phyloP scores from a whole-genome alignment of 2,888 invertebrate genomes.

The Lasius fuliginosus region DNA sequence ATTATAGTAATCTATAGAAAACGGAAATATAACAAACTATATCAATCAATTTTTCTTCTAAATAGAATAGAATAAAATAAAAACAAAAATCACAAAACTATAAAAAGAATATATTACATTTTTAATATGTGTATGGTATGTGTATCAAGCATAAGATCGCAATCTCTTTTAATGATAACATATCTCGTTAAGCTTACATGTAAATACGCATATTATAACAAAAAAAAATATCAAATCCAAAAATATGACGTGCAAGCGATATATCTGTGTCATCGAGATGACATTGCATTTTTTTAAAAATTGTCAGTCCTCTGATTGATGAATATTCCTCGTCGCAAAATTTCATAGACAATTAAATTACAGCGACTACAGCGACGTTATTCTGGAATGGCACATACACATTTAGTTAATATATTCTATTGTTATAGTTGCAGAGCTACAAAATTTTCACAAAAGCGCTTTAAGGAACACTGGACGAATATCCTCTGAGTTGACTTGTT shows the following conservation, averaged over 20 bases:
- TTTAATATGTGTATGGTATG: not conserved
- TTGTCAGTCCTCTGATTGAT: not conserved
- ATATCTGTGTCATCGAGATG: not conserved
- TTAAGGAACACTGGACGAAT: slow-evolving; percentile 50
- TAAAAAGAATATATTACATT: slow-evolving; percentile 2
- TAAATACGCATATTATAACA: not conserved
- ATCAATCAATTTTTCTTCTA: not conserved
- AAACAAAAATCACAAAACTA: not conserved
- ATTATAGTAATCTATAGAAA: not conserved
- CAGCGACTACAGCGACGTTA: not conserved
- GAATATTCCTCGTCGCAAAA: slow-evolving; percentile 7
- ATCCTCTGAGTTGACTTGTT: slow-evolving; percentile 61
- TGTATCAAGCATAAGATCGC: not conserved
- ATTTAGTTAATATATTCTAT: slow-evolving; percentile 48
- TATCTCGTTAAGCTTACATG: not conserved
- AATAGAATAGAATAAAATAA: not conserved
- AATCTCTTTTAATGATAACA: not conserved
- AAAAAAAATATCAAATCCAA: not conserved
- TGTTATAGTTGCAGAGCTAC: slow-evolving; percentile 31
- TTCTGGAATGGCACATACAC: not conserved
- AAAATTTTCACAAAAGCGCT: slow-evolving; percentile 52
- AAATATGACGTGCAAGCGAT: not conserved
- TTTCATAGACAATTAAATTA: not conserved
- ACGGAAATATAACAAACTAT: not conserved
- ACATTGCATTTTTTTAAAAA: not conserved